These are phyloP conservation scores for Lagria hirta DNA, from an alignment of 2,888 invertebrate species.

Conservation along the genomic window DNA sequence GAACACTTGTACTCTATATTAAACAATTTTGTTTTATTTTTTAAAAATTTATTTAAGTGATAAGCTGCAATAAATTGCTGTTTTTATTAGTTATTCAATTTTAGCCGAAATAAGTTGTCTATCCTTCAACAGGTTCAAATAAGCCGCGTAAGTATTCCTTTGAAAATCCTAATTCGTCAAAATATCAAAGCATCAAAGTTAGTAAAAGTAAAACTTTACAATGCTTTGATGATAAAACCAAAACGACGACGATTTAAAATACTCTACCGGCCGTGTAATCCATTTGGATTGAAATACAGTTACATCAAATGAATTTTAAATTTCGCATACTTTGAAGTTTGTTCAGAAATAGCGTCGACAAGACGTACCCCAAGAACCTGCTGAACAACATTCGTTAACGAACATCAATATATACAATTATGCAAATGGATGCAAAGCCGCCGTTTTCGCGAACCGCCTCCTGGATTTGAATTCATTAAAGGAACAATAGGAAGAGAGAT, in stretches of 20 bases:
- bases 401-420: slow-evolving; percentile 56
- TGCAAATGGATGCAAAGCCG: slow-evolving; percentile 55
- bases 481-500: slow-evolving; percentile 53
- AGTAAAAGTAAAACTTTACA: slow-evolving; percentile 34
- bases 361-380: slow-evolving; percentile 23
- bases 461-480: slow-evolving; percentile 54
- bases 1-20: too few species aligned
- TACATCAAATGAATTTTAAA: slow-evolving; percentile 41
- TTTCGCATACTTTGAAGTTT: slow-evolving; percentile 26
- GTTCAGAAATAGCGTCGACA: too few species aligned
- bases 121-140: background rate
- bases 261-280: slow-evolving; percentile 44
- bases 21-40: too few species aligned
- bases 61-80: too few species aligned
- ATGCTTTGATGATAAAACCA: slow-evolving; percentile 37
- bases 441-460: slow-evolving; percentile 52
- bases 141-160: slow-evolving; percentile 5
- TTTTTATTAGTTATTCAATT: too few species aligned
- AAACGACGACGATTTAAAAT: slow-evolving; percentile 41
- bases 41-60: too few species aligned
- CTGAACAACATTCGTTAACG: slow-evolving; percentile 52
- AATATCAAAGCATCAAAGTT: slow-evolving; percentile 34
- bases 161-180: slow-evolving; percentile 10
- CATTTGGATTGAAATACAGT: slow-evolving; percentile 47
- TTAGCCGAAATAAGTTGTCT: slow-evolving; percentile 4